Evolutionary conservation across 1,140 invertebrate species (phyloP), one percentile per base, ranked within the genome.

Genomic region (Goniozus legneri): DNA sequence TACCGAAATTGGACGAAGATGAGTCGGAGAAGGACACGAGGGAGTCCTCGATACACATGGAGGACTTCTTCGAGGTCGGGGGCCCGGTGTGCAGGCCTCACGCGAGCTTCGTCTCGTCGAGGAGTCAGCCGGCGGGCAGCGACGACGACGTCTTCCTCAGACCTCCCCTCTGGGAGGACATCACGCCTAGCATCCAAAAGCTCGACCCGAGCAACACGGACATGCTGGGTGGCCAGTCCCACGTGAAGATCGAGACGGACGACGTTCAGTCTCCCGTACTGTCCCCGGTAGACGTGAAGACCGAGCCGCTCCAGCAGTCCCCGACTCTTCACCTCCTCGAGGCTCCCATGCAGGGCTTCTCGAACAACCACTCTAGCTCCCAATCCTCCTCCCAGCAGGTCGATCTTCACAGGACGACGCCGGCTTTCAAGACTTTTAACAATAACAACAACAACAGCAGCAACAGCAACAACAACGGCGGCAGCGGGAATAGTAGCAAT

Each of bases 161-260:
- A 59, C 88, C 89, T 8, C 84, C 84, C 12, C 78, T 90, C 6
- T 92, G 90, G 89, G 89, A 92, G 71, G 89, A 92, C 76, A 91
- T 92, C 65, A 85, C 88, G 35, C 89, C 87, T 62, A 90, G 87
- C 57, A 91, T 92, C 67, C 85, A 89, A 59, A 91, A 91, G 69
- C 84, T 91, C 53, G 89, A 92, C 67, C 88, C 88, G 12, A 89
- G 91, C 67, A 91, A 90, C 65, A 87, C 89, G n/a, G 86, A 89
- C 64, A 89, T 92, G 87, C 75, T 91, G 51, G 86, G 82, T 30
- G 67, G 67, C 40, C 79, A 67, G 59, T 71, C 60, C 2, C 67
- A 70, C 49, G 84, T 89, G 48, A 89, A 89, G 65, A 77, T 89
- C 60, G 87, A 89, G 66, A 80, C 82, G 30, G 82, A 85, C 37